Conservation (phyloP, 2,113 vertebrate genomes). For the Cyprinodon tularosa region DNA sequence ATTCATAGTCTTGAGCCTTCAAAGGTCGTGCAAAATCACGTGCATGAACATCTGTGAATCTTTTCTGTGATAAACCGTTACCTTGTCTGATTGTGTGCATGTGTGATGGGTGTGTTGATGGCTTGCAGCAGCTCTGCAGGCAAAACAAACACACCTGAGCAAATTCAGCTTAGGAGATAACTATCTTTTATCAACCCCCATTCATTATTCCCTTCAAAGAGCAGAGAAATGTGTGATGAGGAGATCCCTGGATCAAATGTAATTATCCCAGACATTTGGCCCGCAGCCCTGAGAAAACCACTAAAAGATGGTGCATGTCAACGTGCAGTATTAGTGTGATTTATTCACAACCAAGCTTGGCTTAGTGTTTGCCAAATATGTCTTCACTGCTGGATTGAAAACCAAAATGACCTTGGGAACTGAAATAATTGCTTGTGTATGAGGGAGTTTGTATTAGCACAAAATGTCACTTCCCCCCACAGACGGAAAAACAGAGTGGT, state of each 20-base stretch:
- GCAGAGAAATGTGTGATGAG: conserved; percentile 31
- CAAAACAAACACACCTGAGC: conserved; percentile 65
- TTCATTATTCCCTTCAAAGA: conserved; percentile 17
- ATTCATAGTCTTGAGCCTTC: conserved; percentile 1
- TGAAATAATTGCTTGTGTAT: conserved; percentile 56
- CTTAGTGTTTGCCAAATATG: conserved; percentile 45
- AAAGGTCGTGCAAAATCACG: conserved; percentile 9
- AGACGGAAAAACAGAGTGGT: conserved; percentile 47
- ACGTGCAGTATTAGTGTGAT: conserved; percentile 47
- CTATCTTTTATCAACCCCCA: conserved; percentile 47
- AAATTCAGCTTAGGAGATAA: conserved; percentile 32
- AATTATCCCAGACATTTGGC: conserved; percentile 58
- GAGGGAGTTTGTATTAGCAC: conserved; percentile 27
- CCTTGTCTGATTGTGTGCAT: conserved; percentile 14
- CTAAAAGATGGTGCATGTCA: conserved; percentile 51
- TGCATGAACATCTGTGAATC: conserved; percentile 8
- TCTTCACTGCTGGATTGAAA: conserved; percentile 39
- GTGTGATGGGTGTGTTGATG: conserved; percentile 13
- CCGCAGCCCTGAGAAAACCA: conserved; percentile 47
- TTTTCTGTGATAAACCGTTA: conserved; percentile 13
- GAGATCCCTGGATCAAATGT: conserved; percentile 49
- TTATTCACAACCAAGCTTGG: conserved; percentile 45
- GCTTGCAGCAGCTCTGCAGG: conserved; percentile 35
- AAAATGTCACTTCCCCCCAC: conserved; percentile 33
- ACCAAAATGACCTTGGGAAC: conserved; percentile 49